Evolutionary conservation across 2,797 vertebrate species (phyloP), one percentile per base, ranked within the genome.

Genomic region (Phrynocephalus guinanensis): DNA sequence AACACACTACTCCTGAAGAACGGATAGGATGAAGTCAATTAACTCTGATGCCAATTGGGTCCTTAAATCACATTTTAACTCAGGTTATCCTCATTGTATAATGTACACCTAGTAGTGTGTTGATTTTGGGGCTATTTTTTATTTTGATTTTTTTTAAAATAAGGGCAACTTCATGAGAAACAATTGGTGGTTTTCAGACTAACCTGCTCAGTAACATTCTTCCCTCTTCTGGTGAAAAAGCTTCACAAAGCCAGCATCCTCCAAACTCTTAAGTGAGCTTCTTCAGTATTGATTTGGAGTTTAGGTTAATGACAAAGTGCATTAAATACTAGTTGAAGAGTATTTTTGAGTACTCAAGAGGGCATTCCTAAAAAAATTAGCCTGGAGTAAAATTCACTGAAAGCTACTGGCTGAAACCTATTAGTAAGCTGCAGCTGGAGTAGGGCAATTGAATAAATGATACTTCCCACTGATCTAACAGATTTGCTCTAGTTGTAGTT

Each of bases 101-200:
- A 8, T 63, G 9, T 68, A 80, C 16, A 56, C n/a, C 44, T 38
- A 20, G 38, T 24, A 72, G 71, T 2, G 71, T 80, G 26, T 33
- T 70, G 63, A 1, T n/a, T 33, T 1, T 13, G 24, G 13, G 48
- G 13, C 18, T 52, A 44, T n/a, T 9, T 50, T 72, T 75, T 33
- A 38, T 73, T 80, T 26, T 28, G 60, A 52, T 67, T 81, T 70
- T 70, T 85, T 63, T 56, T 81, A 79, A 10, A 56, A 75, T 76
- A 67, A 73, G 60, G 77, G 67, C 50, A 80, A 68, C 87, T 68
- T 80, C 44, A 68, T n/a, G 76, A 30, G 56, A 84, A 81, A 63
- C 30, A 76, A 77, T 52, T 77, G 26, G 75, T 84, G 68, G 0
- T 10, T 33, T 77, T 77, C 66, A 48, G 26, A 60, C 30, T 71